These are phyloP conservation scores for Fulica atra DNA, from an alignment of 2,113 vertebrate species.

Conservation along the genomic window DNA sequence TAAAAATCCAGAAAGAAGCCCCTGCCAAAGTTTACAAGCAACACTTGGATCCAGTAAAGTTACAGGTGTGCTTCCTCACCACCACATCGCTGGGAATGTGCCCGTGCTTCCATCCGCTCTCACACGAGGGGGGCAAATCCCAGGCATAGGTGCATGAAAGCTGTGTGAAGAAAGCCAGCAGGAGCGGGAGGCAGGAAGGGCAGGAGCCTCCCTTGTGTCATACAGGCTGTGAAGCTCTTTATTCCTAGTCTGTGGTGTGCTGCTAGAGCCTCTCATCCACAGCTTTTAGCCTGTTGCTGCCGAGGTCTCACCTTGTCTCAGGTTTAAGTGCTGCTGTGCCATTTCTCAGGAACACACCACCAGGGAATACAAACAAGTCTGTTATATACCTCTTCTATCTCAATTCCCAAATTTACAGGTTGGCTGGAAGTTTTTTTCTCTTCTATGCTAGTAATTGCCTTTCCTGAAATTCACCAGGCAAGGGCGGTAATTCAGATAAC, in stretches of 20 bases:
- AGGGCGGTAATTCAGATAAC: neutral
- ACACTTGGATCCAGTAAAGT: neutral
- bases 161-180: accelerated
- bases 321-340: neutral
- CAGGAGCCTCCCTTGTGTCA: neutral
- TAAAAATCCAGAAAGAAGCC: neutral
- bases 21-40: neutral
- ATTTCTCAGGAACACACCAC: neutral
- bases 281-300: neutral
- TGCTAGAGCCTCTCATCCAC: neutral
- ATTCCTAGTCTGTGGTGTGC: neutral
- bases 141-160: neutral
- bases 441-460: neutral
- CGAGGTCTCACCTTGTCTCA: neutral
- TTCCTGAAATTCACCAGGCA: neutral
- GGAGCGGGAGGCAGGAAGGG: neutral
- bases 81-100: accelerated
- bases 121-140: neutral
- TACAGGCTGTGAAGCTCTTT: neutral
- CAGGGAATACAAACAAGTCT: neutral
- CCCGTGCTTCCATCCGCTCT: neutral
- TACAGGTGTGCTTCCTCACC: neutral
- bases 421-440: neutral
- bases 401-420: neutral
- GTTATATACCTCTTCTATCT: neutral